phyloP scores from a whole-genome alignment of 1,140 invertebrate genomes.

The Cherax quadricarinatus region DNA sequence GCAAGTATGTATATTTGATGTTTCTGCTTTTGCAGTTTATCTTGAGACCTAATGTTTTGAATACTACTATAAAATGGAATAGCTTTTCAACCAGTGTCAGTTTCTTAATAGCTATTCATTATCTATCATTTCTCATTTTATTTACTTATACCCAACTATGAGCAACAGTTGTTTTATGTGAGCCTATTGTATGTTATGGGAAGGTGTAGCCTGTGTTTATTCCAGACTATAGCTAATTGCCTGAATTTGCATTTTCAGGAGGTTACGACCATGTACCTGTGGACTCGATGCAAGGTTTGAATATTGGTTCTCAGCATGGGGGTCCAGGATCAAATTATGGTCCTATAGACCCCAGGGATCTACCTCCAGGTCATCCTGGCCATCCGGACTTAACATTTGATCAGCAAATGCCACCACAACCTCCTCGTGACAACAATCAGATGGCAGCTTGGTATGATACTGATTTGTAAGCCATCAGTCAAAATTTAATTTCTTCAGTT shows the following conservation, averaged over 20 bases:
- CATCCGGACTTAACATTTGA: conserved; percentile 89
- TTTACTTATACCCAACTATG: too few relatives aligned
- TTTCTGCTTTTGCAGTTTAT: too few relatives aligned
- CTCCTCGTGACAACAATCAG: conserved; percentile 92
- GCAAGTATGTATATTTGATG: too few relatives aligned
- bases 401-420: conserved; percentile 87
- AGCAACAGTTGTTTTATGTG: too few relatives aligned
- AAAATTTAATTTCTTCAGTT: not conserved
- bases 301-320: conserved; percentile 85
- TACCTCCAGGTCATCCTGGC: conserved; percentile 81
- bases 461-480: conserved; percentile 85
- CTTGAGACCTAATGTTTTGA: too few relatives aligned
- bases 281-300: conserved; percentile 96
- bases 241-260: conserved; percentile 76
- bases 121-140: too few relatives aligned
- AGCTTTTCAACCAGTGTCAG: too few relatives aligned
- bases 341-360: conserved; percentile 91
- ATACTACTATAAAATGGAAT: too few relatives aligned
- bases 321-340: conserved; percentile 82
- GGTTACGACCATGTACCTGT: conserved; percentile 98
- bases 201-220: conserved; percentile 7
- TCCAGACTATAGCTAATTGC: not conserved
- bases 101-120: too few relatives aligned
- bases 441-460: conserved; percentile 84
- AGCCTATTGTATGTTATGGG: too few relatives aligned